Evolutionary conservation across 2,797 vertebrate genomes (phyloP).

Genomic region (Hafferia zeledoni): DNA sequence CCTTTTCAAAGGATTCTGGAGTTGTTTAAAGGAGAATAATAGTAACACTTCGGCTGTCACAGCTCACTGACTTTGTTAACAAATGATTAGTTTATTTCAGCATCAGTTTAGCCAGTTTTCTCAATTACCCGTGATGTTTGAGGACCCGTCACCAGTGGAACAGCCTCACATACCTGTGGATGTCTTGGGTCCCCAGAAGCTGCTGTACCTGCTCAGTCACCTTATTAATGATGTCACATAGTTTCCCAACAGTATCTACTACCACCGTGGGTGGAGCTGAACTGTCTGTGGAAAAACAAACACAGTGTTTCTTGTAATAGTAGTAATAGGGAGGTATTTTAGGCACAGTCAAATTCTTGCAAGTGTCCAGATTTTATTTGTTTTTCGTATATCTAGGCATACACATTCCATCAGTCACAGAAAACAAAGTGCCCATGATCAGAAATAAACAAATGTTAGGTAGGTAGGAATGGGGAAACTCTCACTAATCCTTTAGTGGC

Average conservation of each 20-base stretch:
- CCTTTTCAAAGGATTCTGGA: neutral
- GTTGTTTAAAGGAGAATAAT: neutral
- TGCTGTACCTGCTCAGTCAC: slow-evolving; percentile 72
- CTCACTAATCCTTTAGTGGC: neutral
- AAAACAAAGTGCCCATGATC: neutral
- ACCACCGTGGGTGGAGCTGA: slow-evolving; percentile 79
- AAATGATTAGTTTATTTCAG: neutral
- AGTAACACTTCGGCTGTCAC: neutral
- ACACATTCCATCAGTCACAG: neutral
- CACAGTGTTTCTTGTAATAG: neutral
- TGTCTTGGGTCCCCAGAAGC: slow-evolving; percentile 83
- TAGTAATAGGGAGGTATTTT: neutral
- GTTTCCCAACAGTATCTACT: slow-evolving; percentile 81
- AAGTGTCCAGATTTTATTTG: neutral
- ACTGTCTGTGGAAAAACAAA: slow-evolving; percentile 77
- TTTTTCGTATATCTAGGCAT: neutral
- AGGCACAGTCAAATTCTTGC: neutral
- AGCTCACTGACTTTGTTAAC: neutral
- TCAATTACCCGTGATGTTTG: neutral
- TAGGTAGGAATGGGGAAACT: neutral
- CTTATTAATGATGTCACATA: slow-evolving; percentile 73
- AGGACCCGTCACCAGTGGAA: neutral
- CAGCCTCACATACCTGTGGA: slow-evolving; percentile 81
- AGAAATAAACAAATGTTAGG: neutral
- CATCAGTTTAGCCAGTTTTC: neutral